Evolutionary conservation across 2,888 invertebrate genomes (phyloP).

Genomic region (Noctua janthina): DNA sequence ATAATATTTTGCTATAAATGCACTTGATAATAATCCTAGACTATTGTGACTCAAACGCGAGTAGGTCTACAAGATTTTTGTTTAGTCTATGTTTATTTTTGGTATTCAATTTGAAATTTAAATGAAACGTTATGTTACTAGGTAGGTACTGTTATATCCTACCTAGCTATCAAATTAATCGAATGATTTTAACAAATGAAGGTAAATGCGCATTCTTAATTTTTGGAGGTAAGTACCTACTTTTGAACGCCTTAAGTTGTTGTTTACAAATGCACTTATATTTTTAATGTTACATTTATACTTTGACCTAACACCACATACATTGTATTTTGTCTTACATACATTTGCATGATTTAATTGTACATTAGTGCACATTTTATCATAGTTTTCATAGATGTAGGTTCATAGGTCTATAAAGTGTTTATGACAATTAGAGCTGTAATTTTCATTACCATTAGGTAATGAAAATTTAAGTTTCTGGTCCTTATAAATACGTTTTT

Average conservation of each 20-base stretch:
- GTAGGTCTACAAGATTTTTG: background rate
- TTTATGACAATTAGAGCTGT: background rate
- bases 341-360: background rate
- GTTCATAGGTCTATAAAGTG: background rate
- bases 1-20: slow-evolving; percentile 10
- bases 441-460: too few species aligned
- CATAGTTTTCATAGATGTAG: background rate
- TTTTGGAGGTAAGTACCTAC: background rate
- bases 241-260: background rate
- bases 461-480: background rate
- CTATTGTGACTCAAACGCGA: background rate
- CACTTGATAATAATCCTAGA: background rate
- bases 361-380: background rate
- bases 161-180: background rate
- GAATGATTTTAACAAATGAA: background rate
- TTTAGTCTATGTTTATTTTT: background rate
- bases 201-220: background rate
- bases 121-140: background rate
- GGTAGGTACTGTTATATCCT: background rate
- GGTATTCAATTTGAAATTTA: background rate
- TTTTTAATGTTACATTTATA: background rate
- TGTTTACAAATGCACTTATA: background rate
- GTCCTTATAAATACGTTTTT: background rate
- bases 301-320: background rate
- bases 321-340: background rate